phyloP scores from a whole-genome alignment of 2,797 vertebrate genomes.

The Sebastes diploproa region DNA sequence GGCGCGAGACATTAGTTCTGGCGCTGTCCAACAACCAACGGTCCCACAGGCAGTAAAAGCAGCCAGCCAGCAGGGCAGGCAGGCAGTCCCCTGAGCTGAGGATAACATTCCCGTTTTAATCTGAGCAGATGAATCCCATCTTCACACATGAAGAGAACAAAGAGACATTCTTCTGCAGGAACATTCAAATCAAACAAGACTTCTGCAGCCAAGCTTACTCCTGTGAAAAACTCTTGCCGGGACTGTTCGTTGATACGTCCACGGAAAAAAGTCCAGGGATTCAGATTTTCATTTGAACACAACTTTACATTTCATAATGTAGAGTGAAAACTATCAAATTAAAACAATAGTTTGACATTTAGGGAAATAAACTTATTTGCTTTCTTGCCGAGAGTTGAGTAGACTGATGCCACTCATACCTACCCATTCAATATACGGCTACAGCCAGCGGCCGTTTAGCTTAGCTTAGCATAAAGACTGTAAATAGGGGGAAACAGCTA shows the following conservation, averaged over 20 bases:
- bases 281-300: background rate
- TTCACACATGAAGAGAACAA: conserved; percentile 23
- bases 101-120: conserved; percentile 55
- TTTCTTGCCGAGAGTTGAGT: background rate
- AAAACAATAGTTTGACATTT: background rate
- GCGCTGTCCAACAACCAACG: conserved; percentile 41
- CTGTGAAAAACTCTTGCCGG: conserved; percentile 19
- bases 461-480: background rate
- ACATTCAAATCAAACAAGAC: conserved; percentile 57
- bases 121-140: conserved; percentile 60
- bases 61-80: background rate
- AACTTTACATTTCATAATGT: background rate
- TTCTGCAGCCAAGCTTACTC: conserved; percentile 27
- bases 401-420: background rate
- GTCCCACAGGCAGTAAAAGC: conserved; percentile 45
- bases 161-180: conserved; percentile 51
- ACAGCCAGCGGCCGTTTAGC: background rate
- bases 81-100: conserved; percentile 23
- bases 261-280: conserved; percentile 20
- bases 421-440: background rate
- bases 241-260: background rate
- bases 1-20: conserved; percentile 54
- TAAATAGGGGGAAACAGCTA: background rate
- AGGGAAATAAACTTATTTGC: background rate
- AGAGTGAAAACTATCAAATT: background rate